phyloP scores from a whole-genome alignment of 2,797 vertebrate genomes.

The Arctocebus calabarensis region DNA sequence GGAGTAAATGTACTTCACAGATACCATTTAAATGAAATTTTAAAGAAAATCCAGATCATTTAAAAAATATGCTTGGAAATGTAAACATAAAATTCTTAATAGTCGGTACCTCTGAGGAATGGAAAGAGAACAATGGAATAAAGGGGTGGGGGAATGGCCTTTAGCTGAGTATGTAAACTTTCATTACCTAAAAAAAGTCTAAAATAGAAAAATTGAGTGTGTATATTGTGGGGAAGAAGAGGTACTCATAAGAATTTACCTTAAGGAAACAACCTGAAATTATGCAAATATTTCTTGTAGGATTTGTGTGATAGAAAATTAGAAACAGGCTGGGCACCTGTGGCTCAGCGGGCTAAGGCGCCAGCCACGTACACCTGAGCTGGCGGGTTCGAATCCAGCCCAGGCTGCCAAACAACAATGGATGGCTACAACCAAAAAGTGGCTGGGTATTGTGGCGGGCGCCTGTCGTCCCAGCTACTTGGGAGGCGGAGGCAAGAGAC shows the following conservation, averaged over 20 bases:
- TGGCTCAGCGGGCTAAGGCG: too few species aligned
- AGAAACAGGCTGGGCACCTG: not conserved
- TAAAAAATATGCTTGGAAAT: not conserved
- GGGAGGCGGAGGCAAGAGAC: too few species aligned
- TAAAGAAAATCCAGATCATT: not conserved
- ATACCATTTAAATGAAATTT: not conserved
- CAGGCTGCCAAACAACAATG: too few species aligned
- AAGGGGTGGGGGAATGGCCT: not conserved
- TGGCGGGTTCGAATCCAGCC: too few species aligned
- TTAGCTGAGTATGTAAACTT: not conserved
- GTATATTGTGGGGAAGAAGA: not conserved
- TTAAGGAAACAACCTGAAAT: not conserved
- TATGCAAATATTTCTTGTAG: slow-evolving; percentile 1
- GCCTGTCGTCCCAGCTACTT: too few species aligned
- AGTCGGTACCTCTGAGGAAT: not conserved
- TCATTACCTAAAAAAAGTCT: not conserved
- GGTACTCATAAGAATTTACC: not conserved
- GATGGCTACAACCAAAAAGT: too few species aligned
- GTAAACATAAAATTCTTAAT: not conserved
- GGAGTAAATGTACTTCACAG: not conserved
- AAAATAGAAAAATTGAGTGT: not conserved
- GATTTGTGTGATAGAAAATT: slow-evolving; percentile 24
- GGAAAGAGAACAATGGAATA: not conserved
- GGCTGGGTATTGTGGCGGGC: too few species aligned
- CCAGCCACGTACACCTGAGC: too few species aligned